These are phyloP conservation scores for Phenganax marumi DNA, from an alignment of 92 coral and sea anemone genomes.

Conservation along the genomic window DNA sequence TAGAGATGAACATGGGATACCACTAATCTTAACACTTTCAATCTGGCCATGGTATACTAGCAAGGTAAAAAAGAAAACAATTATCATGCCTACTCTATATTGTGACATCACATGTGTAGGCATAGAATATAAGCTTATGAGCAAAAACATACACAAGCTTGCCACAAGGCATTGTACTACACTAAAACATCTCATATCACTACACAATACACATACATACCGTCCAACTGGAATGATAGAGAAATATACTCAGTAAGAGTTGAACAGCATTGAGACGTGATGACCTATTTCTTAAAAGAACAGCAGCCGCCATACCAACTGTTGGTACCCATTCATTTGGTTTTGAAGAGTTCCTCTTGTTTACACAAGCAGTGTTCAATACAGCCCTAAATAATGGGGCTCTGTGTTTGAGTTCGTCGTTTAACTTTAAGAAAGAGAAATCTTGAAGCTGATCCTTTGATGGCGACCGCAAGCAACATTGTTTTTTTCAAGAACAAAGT, in stretches of 20 bases:
- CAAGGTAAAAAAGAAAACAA: not conserved
- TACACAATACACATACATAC: slow-evolving; percentile 6
- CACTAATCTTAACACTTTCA: not conserved
- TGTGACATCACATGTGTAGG: not conserved
- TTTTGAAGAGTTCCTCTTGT: slow-evolving; percentile 4
- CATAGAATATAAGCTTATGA: not conserved
- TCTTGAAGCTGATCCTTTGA: not conserved
- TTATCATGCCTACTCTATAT: too few relatives aligned
- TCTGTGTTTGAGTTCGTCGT: not conserved
- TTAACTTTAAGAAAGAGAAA: not conserved
- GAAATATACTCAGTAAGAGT: not conserved
- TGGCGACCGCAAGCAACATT: not conserved
- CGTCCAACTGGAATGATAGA: slow-evolving; percentile 22
- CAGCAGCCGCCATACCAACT: slow-evolving; percentile 33
- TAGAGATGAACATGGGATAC: not conserved
- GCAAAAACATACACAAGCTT: not conserved
- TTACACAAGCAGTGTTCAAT: slow-evolving; percentile 16
- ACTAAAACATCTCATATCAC: too few relatives aligned
- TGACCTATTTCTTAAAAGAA: slow-evolving; percentile 18
- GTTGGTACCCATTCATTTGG: slow-evolving; percentile 39
- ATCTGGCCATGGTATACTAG: not conserved
- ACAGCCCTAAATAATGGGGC: not conserved
- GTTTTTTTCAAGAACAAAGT: slow-evolving; percentile 15
- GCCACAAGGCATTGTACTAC: too few relatives aligned
- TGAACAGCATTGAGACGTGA: slow-evolving; percentile 7